These are phyloP conservation scores for Eupithecia subfuscata DNA, from an alignment of 2,888 invertebrate genomes.

Conservation along the genomic window DNA sequence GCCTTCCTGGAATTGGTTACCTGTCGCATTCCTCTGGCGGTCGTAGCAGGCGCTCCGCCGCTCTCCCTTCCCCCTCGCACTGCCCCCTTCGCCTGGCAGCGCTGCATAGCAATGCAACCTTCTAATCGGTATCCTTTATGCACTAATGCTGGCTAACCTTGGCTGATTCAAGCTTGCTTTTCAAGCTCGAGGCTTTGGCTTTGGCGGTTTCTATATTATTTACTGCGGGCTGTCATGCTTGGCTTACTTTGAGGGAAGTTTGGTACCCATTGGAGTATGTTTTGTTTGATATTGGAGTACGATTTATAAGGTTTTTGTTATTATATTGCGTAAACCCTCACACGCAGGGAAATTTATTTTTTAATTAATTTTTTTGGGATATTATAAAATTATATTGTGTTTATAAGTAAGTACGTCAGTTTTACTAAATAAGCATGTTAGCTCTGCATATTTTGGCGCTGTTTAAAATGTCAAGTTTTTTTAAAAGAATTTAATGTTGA, in stretches of 20 bases:
- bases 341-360: too few species aligned
- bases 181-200: conserved; percentile 15
- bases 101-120: conserved; percentile 67
- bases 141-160: conserved; percentile 48
- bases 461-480: background rate
- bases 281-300: background rate
- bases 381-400: too few species aligned
- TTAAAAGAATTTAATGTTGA: background rate
- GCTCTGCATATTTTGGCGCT: background rate
- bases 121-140: conserved; percentile 58
- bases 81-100: conserved; percentile 44
- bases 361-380: too few species aligned
- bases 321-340: too few species aligned
- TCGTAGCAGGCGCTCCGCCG: conserved; percentile 61
- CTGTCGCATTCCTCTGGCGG: conserved; percentile 82
- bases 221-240: background rate
- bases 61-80: conserved; percentile 37
- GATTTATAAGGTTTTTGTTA: too few species aligned
- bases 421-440: too few species aligned
- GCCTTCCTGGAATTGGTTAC: conserved; percentile 84
- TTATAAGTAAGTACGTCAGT: too few species aligned
- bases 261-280: background rate
- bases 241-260: background rate
- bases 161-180: conserved; percentile 19
- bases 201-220: conserved; percentile 10